phyloP scores from a whole-genome alignment of 2,888 invertebrate genomes.

The Drosophila bunnanda region DNA sequence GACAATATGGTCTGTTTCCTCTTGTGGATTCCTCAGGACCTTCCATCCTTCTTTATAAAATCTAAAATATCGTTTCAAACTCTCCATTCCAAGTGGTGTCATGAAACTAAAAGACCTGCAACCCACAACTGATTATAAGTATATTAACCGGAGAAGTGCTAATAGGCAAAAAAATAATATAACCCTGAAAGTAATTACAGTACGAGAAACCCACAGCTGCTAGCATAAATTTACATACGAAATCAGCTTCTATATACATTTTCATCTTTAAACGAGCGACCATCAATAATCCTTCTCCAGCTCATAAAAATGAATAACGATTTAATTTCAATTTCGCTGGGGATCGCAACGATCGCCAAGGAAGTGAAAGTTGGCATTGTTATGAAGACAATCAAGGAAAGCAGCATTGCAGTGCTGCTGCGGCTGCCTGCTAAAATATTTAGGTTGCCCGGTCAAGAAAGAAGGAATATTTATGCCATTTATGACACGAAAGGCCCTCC shows the following conservation, averaged over 20 bases:
- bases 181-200: constrained; percentile 2
- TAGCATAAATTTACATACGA: neutral
- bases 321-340: constrained; percentile 71
- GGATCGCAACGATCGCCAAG: constrained; percentile 19
- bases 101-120: neutral
- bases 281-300: constrained; percentile 21
- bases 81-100: neutral
- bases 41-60: neutral
- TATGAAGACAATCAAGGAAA: constrained; percentile 35
- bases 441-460: constrained; percentile 78
- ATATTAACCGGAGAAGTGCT: neutral
- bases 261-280: neutral
- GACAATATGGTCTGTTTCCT: neutral
- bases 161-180: neutral
- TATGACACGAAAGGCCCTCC: constrained; percentile 80
- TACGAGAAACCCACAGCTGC: constrained; percentile 28
- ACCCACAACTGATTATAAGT: neutral
- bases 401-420: constrained; percentile 21
- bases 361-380: constrained; percentile 78
- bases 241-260: constrained; percentile 5
- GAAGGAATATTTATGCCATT: constrained; percentile 80
- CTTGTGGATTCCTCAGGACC: neutral
- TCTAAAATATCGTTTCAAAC: neutral
- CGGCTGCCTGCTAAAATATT: constrained; percentile 54
- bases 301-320: constrained; percentile 74